Percentiles rank a stretch among this genome's conserved stretches.
Conservation (phyloP, 2,797 vertebrate genomes). For the Poliocrania exsul region DNA sequence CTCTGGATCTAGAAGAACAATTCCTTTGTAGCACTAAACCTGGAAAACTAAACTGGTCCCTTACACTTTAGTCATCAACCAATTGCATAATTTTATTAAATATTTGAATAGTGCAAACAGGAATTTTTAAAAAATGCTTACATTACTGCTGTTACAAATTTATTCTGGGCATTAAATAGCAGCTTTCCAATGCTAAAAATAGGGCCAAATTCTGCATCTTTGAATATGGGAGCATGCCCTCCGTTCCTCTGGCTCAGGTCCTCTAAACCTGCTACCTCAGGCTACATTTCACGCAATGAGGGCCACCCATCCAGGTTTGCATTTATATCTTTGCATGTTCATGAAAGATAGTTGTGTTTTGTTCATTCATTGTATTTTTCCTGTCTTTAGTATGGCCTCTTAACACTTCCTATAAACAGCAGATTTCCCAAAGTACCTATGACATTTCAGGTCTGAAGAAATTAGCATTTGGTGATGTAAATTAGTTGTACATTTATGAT, state of each 20-base stretch:
- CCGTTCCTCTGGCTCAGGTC: not conserved
- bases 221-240: not conserved
- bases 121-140: not conserved
- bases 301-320: not conserved
- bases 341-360: not conserved
- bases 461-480: not conserved
- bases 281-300: not conserved
- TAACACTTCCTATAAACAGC: not conserved
- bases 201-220: not conserved
- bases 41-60: not conserved
- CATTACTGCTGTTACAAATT: not conserved
- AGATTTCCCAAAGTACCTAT: not conserved
- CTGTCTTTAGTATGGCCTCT: not conserved
- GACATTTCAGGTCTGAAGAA: not conserved
- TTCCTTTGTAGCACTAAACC: not conserved
- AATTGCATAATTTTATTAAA: not conserved
- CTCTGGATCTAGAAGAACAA: not conserved
- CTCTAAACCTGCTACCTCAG: rapidly evolving
- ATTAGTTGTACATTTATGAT: not conserved
- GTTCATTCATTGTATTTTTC: not conserved
- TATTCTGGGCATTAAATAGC: not conserved
- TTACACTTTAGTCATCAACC: not conserved
- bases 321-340: not conserved
- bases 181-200: not conserved
- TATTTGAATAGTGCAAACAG: not conserved